Evolutionary conservation across 2,888 invertebrate species (phyloP), one percentile per base, ranked within the genome.

Genomic region (Lithophane socia): DNA sequence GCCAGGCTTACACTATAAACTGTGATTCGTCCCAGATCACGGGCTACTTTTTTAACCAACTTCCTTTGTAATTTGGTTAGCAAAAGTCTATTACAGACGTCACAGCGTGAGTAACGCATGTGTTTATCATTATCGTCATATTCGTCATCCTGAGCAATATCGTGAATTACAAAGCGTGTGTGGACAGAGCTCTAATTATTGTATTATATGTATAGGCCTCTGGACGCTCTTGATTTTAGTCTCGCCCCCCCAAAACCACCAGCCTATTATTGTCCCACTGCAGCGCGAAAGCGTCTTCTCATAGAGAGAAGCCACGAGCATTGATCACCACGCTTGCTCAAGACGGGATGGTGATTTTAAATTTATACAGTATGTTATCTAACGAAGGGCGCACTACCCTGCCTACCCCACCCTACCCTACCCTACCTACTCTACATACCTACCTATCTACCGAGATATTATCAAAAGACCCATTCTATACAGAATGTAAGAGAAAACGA

Each of bases 1-100:
- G 87, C 84, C 60, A 58, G 49, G 73, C 69, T 67, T 80, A 73
- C 79, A 77, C 42, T 77, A 70, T 82, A 75, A 81, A 80, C 75
- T 79, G 73, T 64, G 75, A 72, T 86, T 69, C 73, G 79, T 80
- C 61, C 79, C 73, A 82, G 78, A 73, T 78, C 68, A 65, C 49
- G 72, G 63, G 66, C 56, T 64, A 75, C 52, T 64, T 79, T 66
- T 79, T 87, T 74, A 64, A 72, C 66, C 8, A 58, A 76, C 75
- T 88, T 87, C 75, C 77, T 85, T 78, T 54, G 37, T 68, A 70
- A 66, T 77, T 73, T 69, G 47, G 61, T 66, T 71, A 24, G 64
- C 16, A 70, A 60, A 64, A 63, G 21, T 42, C 3, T 18, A n/a
- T 73, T 60, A 24, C 7, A 52, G 54, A 74, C 79, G 71, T 72